phyloP scores from a whole-genome alignment of 2,888 invertebrate genomes.

The Cephus pulcher region DNA sequence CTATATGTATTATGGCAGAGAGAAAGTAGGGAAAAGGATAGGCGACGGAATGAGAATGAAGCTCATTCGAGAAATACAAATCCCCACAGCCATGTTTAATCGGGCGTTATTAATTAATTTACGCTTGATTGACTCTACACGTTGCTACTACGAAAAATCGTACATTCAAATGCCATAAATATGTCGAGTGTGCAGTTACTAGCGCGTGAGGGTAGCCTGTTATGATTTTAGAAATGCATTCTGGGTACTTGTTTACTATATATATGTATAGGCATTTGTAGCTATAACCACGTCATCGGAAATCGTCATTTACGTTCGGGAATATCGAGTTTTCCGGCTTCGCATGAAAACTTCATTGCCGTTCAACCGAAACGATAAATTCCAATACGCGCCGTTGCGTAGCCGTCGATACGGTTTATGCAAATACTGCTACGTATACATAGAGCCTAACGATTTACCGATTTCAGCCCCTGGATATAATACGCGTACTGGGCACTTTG shows the following conservation, averaged over 20 bases:
- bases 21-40: background rate
- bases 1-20: background rate
- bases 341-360: background rate
- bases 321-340: background rate
- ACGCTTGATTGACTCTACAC: background rate
- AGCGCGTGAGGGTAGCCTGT: background rate
- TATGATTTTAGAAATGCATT: background rate
- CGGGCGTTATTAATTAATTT: background rate
- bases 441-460: constrained; percentile 27
- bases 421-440: constrained; percentile 30
- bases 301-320: background rate
- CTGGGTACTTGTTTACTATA: background rate
- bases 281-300: background rate
- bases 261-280: background rate
- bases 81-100: background rate
- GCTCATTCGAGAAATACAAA: background rate
- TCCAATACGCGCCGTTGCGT: constrained; percentile 26
- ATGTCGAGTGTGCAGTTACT: background rate
- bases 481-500: background rate
- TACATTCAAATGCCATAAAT: background rate
- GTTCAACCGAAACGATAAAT: constrained; percentile 35
- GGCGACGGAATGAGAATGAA: background rate
- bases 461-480: background rate
- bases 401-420: constrained; percentile 40
- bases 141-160: background rate